Percentiles rank a stretch among this genome's conserved stretches.
Conservation (phyloP, 2,797 vertebrate species). For the Salarias fasciatus region DNA sequence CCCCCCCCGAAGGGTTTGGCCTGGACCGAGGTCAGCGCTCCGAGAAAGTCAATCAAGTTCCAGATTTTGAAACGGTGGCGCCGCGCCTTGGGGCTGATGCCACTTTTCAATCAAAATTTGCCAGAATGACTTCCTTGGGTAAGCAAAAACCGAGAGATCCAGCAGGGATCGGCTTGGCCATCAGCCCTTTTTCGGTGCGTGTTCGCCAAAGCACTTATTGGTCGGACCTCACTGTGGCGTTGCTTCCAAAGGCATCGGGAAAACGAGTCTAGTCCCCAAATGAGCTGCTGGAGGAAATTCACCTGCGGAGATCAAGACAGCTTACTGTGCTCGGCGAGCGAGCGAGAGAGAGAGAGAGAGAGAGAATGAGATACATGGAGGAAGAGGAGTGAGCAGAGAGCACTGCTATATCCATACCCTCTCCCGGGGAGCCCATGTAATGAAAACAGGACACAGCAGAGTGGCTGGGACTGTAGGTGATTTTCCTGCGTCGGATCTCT, state of each 20-base stretch:
- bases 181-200: background rate
- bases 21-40: no score
- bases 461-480: conserved; percentile 42
- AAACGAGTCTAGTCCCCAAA: conserved; percentile 48
- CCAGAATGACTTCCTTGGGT: no score
- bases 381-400: conserved; percentile 22
- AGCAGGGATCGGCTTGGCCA: no score
- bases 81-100: no score
- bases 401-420: conserved; percentile 43
- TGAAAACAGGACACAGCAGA: conserved; percentile 70
- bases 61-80: no score
- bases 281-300: conserved; percentile 53
- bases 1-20: no score
- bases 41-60: no score
- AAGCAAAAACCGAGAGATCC: no score
- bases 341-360: no score
- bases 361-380: conserved; percentile 12
- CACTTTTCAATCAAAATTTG: no score
- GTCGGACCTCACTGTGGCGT: conserved; percentile 9
- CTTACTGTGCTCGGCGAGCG: conserved; percentile 60
- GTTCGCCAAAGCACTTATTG: conserved; percentile 22
- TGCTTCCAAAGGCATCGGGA: conserved; percentile 37
- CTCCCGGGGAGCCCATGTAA: conserved; percentile 65
- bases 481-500: conserved; percentile 47
- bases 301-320: conserved; percentile 47